These are phyloP conservation scores for Oxycera nigricornis DNA, from an alignment of 2,888 invertebrate genomes.

Conservation along the genomic window DNA sequence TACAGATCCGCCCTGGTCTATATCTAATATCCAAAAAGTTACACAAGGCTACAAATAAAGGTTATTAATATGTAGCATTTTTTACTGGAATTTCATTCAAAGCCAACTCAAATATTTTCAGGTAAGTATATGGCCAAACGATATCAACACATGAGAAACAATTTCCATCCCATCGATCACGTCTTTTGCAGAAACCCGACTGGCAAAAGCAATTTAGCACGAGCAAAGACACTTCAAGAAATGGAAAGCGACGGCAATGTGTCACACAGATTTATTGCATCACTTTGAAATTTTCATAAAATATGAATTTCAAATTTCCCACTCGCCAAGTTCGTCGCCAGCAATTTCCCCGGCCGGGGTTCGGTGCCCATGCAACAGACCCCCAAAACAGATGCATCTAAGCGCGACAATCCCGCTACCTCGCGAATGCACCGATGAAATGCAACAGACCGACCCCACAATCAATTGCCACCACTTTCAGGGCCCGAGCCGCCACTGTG, in stretches of 20 bases:
- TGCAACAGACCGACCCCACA: conserved; percentile 18
- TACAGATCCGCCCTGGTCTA: too few species aligned
- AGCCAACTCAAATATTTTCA: not conserved
- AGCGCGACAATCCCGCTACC: not conserved
- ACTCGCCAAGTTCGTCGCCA: conserved; percentile 11
- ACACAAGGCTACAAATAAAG: not conserved
- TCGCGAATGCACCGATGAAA: not conserved
- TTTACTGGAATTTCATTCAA: too few species aligned
- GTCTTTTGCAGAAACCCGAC: not conserved
- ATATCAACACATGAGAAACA: not conserved
- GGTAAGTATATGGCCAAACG: not conserved
- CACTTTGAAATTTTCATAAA: conserved; percentile 41
- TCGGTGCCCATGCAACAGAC: not conserved
- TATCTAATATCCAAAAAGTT: too few species aligned
- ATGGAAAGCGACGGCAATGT: conserved; percentile 39
- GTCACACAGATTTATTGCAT: conserved; percentile 44
- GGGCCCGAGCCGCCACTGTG: conserved; percentile 10
- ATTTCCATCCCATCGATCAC: not conserved
- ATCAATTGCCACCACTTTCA: conserved; percentile 17
- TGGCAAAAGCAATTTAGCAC: not conserved
- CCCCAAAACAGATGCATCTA: conserved; percentile 10
- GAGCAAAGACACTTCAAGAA: not conserved
- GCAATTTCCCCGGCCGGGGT: not conserved
- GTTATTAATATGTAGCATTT: too few species aligned
- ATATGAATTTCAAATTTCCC: conserved; percentile 45